These are phyloP conservation scores for Drosophila grimshawi DNA, from an alignment of 1,140 invertebrate genomes.

Conservation along the genomic window DNA sequence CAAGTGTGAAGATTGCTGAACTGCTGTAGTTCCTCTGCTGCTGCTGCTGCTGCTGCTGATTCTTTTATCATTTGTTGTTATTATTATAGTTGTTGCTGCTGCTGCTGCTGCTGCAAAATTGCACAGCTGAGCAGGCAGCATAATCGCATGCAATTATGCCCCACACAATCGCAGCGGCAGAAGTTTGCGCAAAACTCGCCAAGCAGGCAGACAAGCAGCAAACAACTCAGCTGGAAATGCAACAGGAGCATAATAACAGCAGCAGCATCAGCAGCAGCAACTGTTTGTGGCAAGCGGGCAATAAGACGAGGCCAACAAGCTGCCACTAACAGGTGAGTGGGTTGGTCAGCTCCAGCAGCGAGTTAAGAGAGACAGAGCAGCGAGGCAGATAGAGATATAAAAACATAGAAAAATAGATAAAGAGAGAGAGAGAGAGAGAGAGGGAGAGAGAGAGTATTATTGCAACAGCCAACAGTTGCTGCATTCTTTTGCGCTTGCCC, in stretches of 20 bases:
- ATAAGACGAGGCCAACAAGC: slow-evolving; percentile 57
- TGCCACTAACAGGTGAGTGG: slow-evolving; percentile 74
- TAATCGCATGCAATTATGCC: slow-evolving; percentile 84
- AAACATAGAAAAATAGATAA: no score
- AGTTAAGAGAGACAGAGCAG: slow-evolving; percentile 4
- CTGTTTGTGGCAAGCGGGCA: background rate
- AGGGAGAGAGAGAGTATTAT: slow-evolving; percentile 38
- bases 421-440: slow-evolving; percentile 25
- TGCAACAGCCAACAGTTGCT: slow-evolving; percentile 5
- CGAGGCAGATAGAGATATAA: background rate
- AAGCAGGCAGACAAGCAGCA: slow-evolving; percentile 63
- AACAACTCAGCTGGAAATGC: slow-evolving; percentile 65
- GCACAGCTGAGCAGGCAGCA: slow-evolving; percentile 82
- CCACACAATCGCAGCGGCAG: slow-evolving; percentile 73
- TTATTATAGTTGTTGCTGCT: slow-evolving; percentile 27
- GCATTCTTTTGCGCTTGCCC: background rate
- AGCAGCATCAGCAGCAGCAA: slow-evolving; percentile 15
- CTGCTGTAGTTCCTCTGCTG: slow-evolving; percentile 25
- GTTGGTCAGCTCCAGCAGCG: slow-evolving; percentile 26
- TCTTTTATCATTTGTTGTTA: slow-evolving; percentile 6
- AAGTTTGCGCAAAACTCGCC: slow-evolving; percentile 71
- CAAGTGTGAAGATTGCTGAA: slow-evolving; percentile 68
- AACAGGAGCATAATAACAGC: slow-evolving; percentile 21
- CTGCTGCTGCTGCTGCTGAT: slow-evolving; percentile 20
- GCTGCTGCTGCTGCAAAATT: slow-evolving; percentile 44